These are phyloP conservation scores for Isaurus tuberculatus DNA, from an alignment of 92 coral and sea anemone species.

Conservation along the genomic window DNA sequence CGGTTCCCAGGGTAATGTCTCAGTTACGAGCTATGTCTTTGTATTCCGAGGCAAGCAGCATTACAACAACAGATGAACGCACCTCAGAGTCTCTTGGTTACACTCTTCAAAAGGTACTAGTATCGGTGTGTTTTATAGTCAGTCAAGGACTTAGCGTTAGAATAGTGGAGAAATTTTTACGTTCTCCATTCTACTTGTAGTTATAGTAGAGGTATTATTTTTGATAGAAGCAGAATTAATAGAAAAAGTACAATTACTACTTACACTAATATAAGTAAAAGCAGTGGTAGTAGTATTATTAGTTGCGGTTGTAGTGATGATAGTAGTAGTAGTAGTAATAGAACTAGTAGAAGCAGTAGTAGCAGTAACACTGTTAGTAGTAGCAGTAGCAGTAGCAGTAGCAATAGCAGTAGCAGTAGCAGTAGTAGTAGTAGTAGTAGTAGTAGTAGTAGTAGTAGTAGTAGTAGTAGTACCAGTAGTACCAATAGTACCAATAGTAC, in stretches of 20 bases:
- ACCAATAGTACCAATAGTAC: neutral
- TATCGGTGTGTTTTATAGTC: neutral
- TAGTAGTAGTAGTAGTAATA: too few relatives aligned
- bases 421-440: neutral
- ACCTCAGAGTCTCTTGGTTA: constrained; percentile 90
- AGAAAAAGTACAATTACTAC: too few relatives aligned
- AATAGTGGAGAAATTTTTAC: neutral
- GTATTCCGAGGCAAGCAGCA: constrained; percentile 82
- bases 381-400: neutral
- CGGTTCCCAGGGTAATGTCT: constrained; percentile 88
- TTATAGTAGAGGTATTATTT: neutral
- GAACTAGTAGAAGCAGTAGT: too few relatives aligned
- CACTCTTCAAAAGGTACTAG: constrained; percentile 79
- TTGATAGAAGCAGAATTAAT: neutral
- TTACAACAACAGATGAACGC: constrained; percentile 62
- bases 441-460: neutral
- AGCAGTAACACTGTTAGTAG: too few relatives aligned
- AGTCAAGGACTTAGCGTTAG: neutral
- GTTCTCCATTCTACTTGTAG: too few relatives aligned
- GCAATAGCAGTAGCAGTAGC: neutral
- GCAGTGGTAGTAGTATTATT: too few relatives aligned
- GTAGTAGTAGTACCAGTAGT: neutral
- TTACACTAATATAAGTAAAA: too few relatives aligned
- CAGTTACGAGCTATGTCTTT: constrained; percentile 94
- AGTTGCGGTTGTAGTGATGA: too few relatives aligned